phyloP scores from a whole-genome alignment of 2,797 vertebrate genomes.

The Rhinella marina region DNA sequence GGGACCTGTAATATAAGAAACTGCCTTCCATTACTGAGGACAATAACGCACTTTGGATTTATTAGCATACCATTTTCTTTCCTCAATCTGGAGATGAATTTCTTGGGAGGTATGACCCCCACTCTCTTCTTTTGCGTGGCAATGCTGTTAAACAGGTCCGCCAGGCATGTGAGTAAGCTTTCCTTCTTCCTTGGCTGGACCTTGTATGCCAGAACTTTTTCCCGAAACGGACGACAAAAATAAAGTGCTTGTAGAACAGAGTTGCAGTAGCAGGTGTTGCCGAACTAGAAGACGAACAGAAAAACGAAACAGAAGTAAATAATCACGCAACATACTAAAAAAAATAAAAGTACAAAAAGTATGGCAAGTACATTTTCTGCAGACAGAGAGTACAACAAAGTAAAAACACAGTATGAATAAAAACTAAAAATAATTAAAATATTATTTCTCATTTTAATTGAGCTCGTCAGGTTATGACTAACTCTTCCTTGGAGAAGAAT shows the following conservation, averaged over 20 bases:
- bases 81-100: slow-evolving; percentile 90
- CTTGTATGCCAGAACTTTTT: slow-evolving; percentile 92
- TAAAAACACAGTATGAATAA: too few relatives aligned
- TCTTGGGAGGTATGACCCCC: slow-evolving; percentile 92
- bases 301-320: neutral
- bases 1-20: too few relatives aligned
- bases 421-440: too few relatives aligned
- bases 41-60: neutral
- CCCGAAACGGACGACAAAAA: slow-evolving; percentile 91
- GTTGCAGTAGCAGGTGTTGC: slow-evolving; percentile 96
- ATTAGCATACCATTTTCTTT: slow-evolving; percentile 85
- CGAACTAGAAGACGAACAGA: slow-evolving; percentile 76
- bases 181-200: slow-evolving; percentile 90
- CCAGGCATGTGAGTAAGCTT: slow-evolving; percentile 89
- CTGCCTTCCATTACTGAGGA: too few relatives aligned
- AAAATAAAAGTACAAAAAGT: neutral
- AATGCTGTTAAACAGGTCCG: slow-evolving; percentile 93
- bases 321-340: neutral
- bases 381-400: too few relatives aligned
- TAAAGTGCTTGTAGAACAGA: slow-evolving; percentile 93
- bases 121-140: slow-evolving; percentile 95
- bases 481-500: too few relatives aligned
- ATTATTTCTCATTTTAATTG: too few relatives aligned
- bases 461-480: too few relatives aligned
- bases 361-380: neutral